A percentile compares a stretch with the other conserved stretches of the same genome.
Evolutionary conservation across 2,797 vertebrate genomes (phyloP).

Genomic region (Melanotaenia parkinsoni): DNA sequence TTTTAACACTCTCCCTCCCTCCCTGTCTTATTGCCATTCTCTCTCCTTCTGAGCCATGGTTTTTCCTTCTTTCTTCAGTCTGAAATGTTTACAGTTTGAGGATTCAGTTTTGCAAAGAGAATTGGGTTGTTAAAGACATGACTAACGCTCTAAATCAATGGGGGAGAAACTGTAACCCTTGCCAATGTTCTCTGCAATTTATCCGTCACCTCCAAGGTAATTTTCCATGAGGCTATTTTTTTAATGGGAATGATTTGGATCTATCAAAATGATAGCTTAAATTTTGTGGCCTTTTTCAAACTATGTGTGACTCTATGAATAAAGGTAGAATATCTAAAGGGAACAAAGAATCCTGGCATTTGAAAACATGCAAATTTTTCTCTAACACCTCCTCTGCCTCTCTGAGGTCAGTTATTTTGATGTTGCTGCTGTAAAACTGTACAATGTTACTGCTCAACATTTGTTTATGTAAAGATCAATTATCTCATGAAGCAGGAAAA

Average conservation of each 20-base stretch:
- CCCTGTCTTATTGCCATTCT: slow-evolving; percentile 40
- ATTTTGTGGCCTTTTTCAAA: slow-evolving; percentile 26
- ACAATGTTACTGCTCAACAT: neutral
- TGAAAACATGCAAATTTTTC: neutral
- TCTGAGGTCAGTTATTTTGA: neutral
- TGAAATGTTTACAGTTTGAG: slow-evolving; percentile 76
- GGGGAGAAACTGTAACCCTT: slow-evolving; percentile 13
- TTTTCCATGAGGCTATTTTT: slow-evolving; percentile 7
- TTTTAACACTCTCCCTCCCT: slow-evolving; percentile 39
- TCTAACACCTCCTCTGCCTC: neutral
- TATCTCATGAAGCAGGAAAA: neutral
- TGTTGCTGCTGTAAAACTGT: neutral
- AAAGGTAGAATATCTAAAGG: slow-evolving; percentile 33
- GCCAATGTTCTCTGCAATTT: slow-evolving; percentile 4
- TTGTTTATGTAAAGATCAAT: neutral
- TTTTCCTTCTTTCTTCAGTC: slow-evolving; percentile 35
- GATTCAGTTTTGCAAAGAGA: slow-evolving; percentile 50
- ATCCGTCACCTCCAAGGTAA: slow-evolving; percentile 2
- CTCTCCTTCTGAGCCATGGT: slow-evolving; percentile 32
- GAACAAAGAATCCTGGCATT: slow-evolving; percentile 26
- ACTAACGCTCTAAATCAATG: slow-evolving; percentile 32
- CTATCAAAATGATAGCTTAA: slow-evolving; percentile 24
- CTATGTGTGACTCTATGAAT: slow-evolving; percentile 34
- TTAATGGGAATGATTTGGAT: slow-evolving; percentile 21
- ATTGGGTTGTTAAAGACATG: slow-evolving; percentile 44